Percentiles rank a stretch among this genome's conserved stretches.
Conservation (phyloP, 2,113 vertebrate species). For the Pachycephala philippinensis region DNA sequence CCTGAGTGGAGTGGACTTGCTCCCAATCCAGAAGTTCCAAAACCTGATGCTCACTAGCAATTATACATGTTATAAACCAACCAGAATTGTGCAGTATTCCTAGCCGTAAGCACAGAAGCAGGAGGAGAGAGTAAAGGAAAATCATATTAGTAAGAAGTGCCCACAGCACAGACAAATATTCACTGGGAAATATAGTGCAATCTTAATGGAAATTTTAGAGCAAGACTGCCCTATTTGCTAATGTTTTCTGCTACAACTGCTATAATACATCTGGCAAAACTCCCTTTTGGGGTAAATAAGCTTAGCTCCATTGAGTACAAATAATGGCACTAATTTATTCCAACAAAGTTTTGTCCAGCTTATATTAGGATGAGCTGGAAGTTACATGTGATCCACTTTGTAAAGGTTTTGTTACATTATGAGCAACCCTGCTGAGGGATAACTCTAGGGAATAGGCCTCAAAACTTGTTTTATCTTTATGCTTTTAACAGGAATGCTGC, state of each 20-base stretch:
- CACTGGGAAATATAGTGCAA: not conserved
- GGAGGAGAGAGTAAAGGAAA: not conserved
- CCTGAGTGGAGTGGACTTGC: not conserved
- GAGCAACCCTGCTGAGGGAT: not conserved
- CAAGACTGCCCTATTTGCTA: not conserved
- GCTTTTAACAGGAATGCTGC: not conserved
- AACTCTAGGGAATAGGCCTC: not conserved
- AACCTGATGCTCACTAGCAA: not conserved
- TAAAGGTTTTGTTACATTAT: not conserved
- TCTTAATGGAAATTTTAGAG: not conserved
- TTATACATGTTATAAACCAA: too few relatives aligned
- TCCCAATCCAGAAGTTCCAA: not conserved
- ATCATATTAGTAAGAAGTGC: not conserved
- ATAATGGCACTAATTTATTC: not conserved
- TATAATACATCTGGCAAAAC: not conserved
- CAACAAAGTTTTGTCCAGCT: not conserved
- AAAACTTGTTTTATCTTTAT: not conserved
- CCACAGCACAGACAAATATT: not conserved
- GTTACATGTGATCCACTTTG: not conserved
- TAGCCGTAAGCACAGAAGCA: not conserved
- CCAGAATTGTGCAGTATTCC: not conserved
- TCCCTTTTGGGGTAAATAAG: not conserved
- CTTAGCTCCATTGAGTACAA: not conserved
- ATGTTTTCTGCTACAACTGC: not conserved
- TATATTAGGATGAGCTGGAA: not conserved